phyloP scores from a whole-genome alignment of 1,140 invertebrate genomes.

The Nasonia vitripennis region DNA sequence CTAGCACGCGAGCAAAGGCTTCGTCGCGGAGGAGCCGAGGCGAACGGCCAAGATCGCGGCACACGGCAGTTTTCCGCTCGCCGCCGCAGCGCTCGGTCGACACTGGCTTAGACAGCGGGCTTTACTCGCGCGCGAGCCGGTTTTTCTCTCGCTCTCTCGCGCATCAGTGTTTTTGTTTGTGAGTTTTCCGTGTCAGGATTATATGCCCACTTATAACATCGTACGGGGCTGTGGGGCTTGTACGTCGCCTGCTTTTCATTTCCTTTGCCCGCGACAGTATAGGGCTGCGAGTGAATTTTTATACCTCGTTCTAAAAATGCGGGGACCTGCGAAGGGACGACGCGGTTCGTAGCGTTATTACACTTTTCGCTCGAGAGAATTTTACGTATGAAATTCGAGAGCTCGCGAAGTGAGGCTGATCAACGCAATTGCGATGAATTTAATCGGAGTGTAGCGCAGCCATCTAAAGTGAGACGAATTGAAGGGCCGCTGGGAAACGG shows the following conservation, averaged over 20 bases:
- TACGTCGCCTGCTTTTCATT: no score
- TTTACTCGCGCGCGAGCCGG: neutral
- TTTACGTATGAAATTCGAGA: neutral
- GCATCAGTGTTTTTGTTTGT: neutral
- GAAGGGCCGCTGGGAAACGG: neutral
- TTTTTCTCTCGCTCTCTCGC: neutral
- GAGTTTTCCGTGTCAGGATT: no score
- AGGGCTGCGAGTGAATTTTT: no score
- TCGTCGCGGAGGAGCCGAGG: neutral
- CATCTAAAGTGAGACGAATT: neutral
- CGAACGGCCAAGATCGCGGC: conserved; percentile 35
- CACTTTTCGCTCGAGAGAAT: neutral
- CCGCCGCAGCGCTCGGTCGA: conserved; percentile 11
- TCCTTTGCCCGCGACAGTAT: no score
- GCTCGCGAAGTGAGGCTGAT: neutral
- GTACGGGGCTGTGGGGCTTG: no score
- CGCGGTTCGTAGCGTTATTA: no score
- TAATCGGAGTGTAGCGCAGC: neutral
- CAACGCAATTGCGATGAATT: neutral
- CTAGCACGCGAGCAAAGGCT: conserved; percentile 20
- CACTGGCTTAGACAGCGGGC: neutral
- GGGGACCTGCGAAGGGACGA: no score
- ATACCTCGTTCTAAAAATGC: no score
- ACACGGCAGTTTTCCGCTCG: conserved; percentile 36
- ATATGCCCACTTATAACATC: no score